A percentile compares a stretch with the other conserved stretches of the same genome.
phyloP scores from a whole-genome alignment of 37 sponge, comb jelly and placozoan genomes.

The Amphimedon queenslandica region DNA sequence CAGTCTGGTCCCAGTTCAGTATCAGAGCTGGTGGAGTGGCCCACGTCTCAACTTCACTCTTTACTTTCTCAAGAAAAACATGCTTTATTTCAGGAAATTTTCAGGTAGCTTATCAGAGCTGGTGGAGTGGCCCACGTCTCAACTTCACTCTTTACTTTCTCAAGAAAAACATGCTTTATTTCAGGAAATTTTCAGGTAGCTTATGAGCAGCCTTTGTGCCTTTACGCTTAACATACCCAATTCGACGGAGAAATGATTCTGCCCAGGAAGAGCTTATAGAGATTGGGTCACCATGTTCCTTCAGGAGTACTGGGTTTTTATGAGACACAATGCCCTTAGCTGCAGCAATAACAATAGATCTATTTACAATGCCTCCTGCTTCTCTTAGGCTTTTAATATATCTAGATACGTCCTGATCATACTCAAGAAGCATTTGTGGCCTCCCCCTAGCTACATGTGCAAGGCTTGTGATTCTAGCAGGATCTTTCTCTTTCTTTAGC shows the following conservation, averaged over 20 bases:
- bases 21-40: neutral
- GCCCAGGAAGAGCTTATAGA: slow-evolving; percentile 19
- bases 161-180: slow-evolving; percentile 31
- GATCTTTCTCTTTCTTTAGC: neutral
- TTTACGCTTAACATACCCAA: slow-evolving; percentile 5
- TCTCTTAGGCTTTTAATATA: neutral
- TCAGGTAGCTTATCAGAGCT: slow-evolving; percentile 8
- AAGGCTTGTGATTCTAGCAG: slow-evolving; percentile 7
- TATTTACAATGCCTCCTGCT: slow-evolving; percentile 21
- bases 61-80: slow-evolving; percentile 17
- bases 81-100: slow-evolving; percentile 35
- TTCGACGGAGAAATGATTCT: slow-evolving; percentile 7
- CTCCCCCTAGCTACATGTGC: slow-evolving; percentile 8
- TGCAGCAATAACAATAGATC: slow-evolving; percentile 28
- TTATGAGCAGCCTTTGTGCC: slow-evolving; percentile 27
- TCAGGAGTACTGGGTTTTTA: slow-evolving; percentile 18
- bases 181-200: slow-evolving; percentile 25
- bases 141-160: neutral
- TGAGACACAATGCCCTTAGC: slow-evolving; percentile 27
- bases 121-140: neutral
- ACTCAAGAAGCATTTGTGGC: slow-evolving; percentile 15
- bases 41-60: neutral
- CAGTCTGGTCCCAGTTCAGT: slow-evolving; percentile 29
- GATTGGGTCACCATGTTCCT: slow-evolving; percentile 19
- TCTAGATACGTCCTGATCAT: neutral